Conservation (phyloP, 2,888 invertebrate species). For the Spisula subtruncata region DNA sequence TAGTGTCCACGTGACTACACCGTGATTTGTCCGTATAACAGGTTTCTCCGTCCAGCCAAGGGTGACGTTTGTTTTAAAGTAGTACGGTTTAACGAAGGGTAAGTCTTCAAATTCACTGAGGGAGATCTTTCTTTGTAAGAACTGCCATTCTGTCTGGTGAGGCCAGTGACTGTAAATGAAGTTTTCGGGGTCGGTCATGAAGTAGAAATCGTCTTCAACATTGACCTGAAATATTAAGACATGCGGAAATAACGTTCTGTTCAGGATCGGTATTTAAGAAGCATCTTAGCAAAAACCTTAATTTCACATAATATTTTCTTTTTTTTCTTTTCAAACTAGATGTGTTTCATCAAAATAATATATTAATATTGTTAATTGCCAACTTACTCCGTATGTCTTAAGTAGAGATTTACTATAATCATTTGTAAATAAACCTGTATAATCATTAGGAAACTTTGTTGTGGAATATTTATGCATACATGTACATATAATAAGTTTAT, state of each 20-base stretch:
- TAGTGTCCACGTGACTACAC: slow-evolving; percentile 73
- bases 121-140: slow-evolving; percentile 73
- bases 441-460: no score
- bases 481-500: no score
- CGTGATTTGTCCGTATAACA: slow-evolving; percentile 70
- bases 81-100: slow-evolving; percentile 77
- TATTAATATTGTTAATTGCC: no score
- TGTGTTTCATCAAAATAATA: no score
- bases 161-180: slow-evolving; percentile 78
- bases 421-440: no score
- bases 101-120: slow-evolving; percentile 76
- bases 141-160: slow-evolving; percentile 77
- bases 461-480: no score
- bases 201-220: slow-evolving; percentile 76
- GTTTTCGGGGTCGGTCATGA: slow-evolving; percentile 78
- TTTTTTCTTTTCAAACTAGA: no score
- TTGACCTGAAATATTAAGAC: slow-evolving; percentile 51
- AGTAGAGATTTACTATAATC: no score
- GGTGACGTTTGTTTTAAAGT: slow-evolving; percentile 71
- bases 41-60: slow-evolving; percentile 75
- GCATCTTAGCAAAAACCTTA: no score
- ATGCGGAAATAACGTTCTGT: background rate
- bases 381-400: no score
- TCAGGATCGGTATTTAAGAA: no score
- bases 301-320: no score